These are phyloP conservation scores for Hippopotamyrus pictus DNA, from an alignment of 2,797 vertebrate genomes.

Conservation along the genomic window DNA sequence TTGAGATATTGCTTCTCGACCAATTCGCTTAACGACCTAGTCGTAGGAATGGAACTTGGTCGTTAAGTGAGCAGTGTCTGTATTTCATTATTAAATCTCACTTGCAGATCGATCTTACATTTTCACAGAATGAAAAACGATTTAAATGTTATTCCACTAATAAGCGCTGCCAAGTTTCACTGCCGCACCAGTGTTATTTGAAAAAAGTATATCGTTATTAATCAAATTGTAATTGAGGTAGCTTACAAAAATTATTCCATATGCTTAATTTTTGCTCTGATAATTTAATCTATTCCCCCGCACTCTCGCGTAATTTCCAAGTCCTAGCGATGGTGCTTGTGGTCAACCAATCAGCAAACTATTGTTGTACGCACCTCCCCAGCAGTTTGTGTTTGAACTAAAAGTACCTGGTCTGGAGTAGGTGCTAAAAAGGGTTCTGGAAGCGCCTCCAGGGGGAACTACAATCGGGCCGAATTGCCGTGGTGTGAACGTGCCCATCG, in stretches of 20 bases:
- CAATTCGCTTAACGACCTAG: neutral
- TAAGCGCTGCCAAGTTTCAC: neutral
- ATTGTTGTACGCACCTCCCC: neutral
- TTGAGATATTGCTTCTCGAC: neutral
- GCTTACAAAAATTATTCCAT: neutral
- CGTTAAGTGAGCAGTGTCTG: neutral
- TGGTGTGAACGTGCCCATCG: neutral
- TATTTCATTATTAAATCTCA: neutral
- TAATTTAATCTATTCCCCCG: neutral
- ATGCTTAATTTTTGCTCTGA: neutral
- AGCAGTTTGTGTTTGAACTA: neutral
- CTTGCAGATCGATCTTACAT: neutral
- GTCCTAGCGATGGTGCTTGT: neutral
- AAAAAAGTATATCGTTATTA: neutral
- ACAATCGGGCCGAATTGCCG: neutral
- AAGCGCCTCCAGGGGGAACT: neutral
- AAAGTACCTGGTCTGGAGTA: neutral
- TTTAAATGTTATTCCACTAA: neutral
- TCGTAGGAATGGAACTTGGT: neutral
- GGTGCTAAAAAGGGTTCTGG: neutral
- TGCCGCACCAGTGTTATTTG: neutral
- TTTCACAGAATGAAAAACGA: neutral
- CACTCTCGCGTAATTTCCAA: neutral
- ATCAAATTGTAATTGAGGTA: neutral
- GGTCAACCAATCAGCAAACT: neutral